Base-by-base conservation (phyloP, 2,888 invertebrate genomes). In the Lasioglossum malachurum region DNA sequence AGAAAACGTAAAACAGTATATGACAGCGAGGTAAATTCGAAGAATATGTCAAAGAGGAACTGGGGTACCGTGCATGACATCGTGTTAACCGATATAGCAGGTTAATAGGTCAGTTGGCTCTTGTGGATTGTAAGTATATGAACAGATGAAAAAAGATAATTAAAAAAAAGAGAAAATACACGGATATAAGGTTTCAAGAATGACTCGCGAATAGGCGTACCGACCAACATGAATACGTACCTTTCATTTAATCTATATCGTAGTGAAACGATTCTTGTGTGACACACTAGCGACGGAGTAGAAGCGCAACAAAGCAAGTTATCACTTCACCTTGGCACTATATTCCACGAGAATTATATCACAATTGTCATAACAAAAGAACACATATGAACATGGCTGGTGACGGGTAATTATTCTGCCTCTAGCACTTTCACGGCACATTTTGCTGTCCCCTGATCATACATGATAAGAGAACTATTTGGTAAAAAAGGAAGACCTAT, bases 311-410 rank as follows among this genome's bases (percentile, higher is more conserved):
- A 84, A 82, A 80, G 84, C 84, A 74, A 80, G 84, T 83, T 85
- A 87, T 90, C 88, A 90, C 87, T 90, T 87, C 88, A 86, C 84
- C 83, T 87, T 89, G 86, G 88, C 90, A 89, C 85, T 83, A 78
- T 87, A 87, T 88, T 81, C 87, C 83, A 86, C 87, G 75, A 78
- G 86, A 90, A 91, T 93, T 91, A 90, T 92, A 92, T 92, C 91
- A 91, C 92, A 90, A 93, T 92, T 92, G 91, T 92, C 92, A 93
- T 89, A 92, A 93, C 91, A 94, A 92, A 92, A 91, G 91, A 88
- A 91, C 90, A 93, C 91, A 90, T 90, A 88, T 87, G 90, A 89
- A 92, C 91, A 92, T 92, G 90, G 92, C 91, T 92, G 91, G 88
- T 92, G 92, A 92, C 89, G 89, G 87, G 81, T 89, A 87, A 92